Base-by-base conservation (phyloP, 1,140 invertebrate genomes). In the Papilio glaucus region DNA sequence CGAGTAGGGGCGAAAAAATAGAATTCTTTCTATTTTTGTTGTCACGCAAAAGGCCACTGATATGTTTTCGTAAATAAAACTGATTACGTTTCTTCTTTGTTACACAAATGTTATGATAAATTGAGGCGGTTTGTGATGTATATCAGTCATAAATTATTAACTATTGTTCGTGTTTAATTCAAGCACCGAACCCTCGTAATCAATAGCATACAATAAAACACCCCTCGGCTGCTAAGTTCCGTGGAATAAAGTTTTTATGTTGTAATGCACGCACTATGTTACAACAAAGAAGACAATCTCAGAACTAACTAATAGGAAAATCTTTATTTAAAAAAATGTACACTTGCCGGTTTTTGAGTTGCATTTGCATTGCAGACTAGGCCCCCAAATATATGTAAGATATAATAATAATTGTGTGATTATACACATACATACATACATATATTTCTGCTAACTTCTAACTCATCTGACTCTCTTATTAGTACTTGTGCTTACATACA, bases 151-250 rank as follows among this genome's bases (percentile, higher is more conserved):
- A 57, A 57, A 57, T 57, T 15, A 18, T 45, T 57, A 57, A 57
- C 49, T 60, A 24, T 67, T 73, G 61, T n/a, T n/a, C n/a, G n/a
- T n/a, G n/a, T n/a, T n/a, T n/a, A 49, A 49, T 4, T 49, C 45
- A 49, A 49, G 15, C 45, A 21, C 18, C 8, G 18, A 7, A 21
- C 15, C 42, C 15, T 9, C n/a, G n/a, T 49, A 49, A 49, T 18
- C 18, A 49, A 49, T 21, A 18, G 15, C 45, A 49, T 21, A 49
- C 45, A 49, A 49, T 49, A 49, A 49, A 49, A 42, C 45, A 49
- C 45, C 45, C 45, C 45, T 21, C 45, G 7, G 21, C 18, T 21
- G 10, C 0, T 18, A 21, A 49, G 15, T 49, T 49, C 21, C 45
- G 45, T 49, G 45, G 12, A 8, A 24, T 9, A 39, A 49, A 21